Conservation (phyloP, 2,888 invertebrate genomes). For the Tenthredo livida region DNA sequence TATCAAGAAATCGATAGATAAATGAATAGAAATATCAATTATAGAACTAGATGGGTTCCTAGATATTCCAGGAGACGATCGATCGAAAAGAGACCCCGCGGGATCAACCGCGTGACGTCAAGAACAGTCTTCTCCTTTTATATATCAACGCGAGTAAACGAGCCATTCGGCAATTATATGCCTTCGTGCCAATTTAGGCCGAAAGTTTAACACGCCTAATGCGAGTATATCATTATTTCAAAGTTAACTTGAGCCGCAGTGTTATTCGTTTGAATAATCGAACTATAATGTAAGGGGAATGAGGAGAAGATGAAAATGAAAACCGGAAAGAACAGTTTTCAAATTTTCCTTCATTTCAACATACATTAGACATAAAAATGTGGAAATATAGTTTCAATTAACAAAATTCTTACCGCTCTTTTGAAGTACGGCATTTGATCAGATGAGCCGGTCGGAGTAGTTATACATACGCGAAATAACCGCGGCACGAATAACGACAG, state of each 20-base stretch:
- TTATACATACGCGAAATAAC: not conserved
- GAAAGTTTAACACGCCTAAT: not conserved
- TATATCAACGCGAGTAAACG: not conserved
- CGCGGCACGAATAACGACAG: not conserved
- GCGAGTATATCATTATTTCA: not conserved
- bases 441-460: not conserved
- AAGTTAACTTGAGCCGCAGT: not conserved
- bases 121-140: conserved; percentile 11
- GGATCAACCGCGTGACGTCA: conserved; percentile 15
- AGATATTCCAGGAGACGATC: conserved; percentile 25
- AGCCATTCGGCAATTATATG: not conserved
- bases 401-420: conserved; percentile 61
- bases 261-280: too few relatives aligned
- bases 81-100: conserved; percentile 23
- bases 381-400: not conserved
- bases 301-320: not conserved
- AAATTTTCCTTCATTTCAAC: not conserved
- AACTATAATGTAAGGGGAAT: too few relatives aligned
- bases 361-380: not conserved
- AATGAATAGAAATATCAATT: not conserved
- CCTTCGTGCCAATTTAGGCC: not conserved
- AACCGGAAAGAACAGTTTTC: not conserved
- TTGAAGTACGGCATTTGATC: conserved; percentile 64
- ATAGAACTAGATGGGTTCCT: not conserved
- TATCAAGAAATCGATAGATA: not conserved